phyloP scores from a whole-genome alignment of 2,888 invertebrate species.

The Ochlodes sylvanus region DNA sequence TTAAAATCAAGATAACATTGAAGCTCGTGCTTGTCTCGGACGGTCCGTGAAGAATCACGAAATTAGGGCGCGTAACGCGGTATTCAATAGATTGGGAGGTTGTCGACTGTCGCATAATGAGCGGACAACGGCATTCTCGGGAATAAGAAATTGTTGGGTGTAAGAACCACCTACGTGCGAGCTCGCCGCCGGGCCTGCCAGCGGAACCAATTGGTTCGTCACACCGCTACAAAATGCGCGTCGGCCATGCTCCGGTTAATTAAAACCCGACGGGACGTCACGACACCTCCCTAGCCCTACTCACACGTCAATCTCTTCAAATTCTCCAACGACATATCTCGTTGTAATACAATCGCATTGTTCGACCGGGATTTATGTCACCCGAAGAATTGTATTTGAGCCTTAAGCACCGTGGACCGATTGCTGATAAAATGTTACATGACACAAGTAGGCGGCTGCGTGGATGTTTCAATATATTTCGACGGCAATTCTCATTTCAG shows the following conservation, averaged over 20 bases:
- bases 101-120: constrained; percentile 74
- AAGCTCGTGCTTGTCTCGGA: constrained; percentile 63
- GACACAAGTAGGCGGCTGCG: constrained; percentile 9
- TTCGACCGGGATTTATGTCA: constrained; percentile 52
- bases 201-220: constrained; percentile 79
- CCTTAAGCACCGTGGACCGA: constrained; percentile 25
- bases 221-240: constrained; percentile 75
- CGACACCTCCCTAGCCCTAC: constrained; percentile 62
- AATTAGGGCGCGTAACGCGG: constrained; percentile 73
- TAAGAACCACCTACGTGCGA: constrained; percentile 78
- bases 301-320: constrained; percentile 60
- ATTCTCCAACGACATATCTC: constrained; percentile 66
- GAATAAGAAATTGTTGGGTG: constrained; percentile 74
- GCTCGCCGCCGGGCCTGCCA: constrained; percentile 58
- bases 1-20: constrained; percentile 42
- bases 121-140: constrained; percentile 73
- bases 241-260: constrained; percentile 75
- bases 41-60: constrained; percentile 73
- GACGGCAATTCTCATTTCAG: neutral
- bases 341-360: constrained; percentile 68
- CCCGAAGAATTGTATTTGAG: constrained; percentile 58
- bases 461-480: constrained; percentile 9
- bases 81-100: constrained; percentile 69
- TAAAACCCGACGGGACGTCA: constrained; percentile 79
- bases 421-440: constrained; percentile 19